phyloP scores from a whole-genome alignment of 2,113 vertebrate genomes.

The Strigops habroptila region DNA sequence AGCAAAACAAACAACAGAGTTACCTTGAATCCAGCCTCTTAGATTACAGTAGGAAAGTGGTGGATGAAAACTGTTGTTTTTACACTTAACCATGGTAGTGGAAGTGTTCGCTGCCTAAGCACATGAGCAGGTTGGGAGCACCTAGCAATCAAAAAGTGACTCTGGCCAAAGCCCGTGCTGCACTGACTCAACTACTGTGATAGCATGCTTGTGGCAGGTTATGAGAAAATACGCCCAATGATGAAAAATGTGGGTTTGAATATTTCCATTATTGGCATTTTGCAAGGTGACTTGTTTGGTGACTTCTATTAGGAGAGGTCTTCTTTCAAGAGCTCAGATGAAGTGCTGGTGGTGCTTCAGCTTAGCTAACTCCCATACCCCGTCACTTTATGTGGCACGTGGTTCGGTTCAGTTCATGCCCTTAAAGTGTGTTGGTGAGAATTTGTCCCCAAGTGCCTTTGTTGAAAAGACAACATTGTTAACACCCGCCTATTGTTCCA shows the following conservation, averaged over 20 bases:
- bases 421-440: background rate
- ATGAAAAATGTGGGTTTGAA: background rate
- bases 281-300: background rate
- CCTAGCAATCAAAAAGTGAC: background rate
- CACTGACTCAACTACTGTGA: background rate
- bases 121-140: background rate
- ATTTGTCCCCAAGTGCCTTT: background rate
- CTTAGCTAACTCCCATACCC: background rate
- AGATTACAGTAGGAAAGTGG: background rate
- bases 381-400: background rate
- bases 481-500: rapidly evolving
- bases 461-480: background rate
- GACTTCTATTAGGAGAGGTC: background rate
- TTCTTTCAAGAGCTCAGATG: background rate
- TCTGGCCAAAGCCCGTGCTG: background rate
- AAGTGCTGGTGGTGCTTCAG: background rate
- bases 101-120: background rate
- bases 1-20: background rate
- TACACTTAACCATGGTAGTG: background rate
- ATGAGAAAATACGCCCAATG: background rate
- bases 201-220: background rate
- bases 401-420: background rate
- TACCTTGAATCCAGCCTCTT: background rate
- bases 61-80: background rate
- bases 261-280: background rate